phyloP scores from a whole-genome alignment of 2,888 invertebrate genomes.

The Acholoe squamosa region DNA sequence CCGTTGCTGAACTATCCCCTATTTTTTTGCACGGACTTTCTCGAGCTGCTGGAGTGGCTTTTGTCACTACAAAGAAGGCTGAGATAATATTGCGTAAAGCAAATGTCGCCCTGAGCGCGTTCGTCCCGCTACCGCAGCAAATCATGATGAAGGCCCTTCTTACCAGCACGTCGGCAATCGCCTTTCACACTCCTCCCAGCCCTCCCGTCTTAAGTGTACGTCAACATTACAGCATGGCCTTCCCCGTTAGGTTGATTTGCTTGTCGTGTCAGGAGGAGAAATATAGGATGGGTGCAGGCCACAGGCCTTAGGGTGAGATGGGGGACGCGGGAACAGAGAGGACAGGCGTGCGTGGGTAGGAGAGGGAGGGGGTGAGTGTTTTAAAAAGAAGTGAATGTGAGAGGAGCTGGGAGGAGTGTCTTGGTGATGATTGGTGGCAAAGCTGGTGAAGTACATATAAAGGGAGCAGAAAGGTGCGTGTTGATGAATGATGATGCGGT shows the following conservation, averaged over 20 bases:
- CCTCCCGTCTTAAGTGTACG: not conserved
- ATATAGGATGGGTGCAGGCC: not conserved
- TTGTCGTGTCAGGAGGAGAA: constrained; percentile 12
- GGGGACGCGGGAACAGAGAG: not conserved
- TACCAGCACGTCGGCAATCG: not conserved
- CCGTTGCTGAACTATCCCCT: too few relatives aligned
- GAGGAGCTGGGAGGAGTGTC: not conserved
- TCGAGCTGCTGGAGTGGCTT: not conserved
- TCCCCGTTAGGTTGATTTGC: constrained; percentile 12
- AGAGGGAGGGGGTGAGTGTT: not conserved
- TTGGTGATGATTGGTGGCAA: not conserved
- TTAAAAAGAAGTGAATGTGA: constrained; percentile 1
- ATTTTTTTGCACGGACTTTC: too few relatives aligned
- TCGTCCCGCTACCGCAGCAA: not conserved
- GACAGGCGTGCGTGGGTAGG: not conserved
- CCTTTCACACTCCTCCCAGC: not conserved
- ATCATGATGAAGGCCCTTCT: not conserved
- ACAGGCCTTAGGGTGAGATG: not conserved
- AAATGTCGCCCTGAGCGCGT: not conserved
- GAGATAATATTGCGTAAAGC: constrained; percentile 15
- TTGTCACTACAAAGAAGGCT: constrained; percentile 1
- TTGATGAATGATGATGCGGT: too few relatives aligned
- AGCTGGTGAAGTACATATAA: not conserved
- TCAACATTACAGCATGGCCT: constrained; percentile 21
- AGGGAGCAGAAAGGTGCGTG: not conserved